Conservation (phyloP, 2,888 invertebrate genomes). For the Papilio elwesi region DNA sequence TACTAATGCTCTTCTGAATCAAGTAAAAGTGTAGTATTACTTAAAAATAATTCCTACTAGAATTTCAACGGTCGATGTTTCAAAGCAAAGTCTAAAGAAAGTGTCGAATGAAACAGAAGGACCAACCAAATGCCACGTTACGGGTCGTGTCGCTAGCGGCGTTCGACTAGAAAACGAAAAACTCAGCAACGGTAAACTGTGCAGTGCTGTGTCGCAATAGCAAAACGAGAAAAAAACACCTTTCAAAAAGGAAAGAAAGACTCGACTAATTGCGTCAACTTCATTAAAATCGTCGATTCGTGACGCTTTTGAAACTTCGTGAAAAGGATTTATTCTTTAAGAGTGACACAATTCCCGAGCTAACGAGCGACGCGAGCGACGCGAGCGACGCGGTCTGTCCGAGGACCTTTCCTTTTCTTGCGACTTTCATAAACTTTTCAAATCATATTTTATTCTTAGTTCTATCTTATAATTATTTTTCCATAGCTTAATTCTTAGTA, state of each 20-base stretch:
- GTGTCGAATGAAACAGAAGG: neutral
- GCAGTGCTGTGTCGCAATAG: slow-evolving; percentile 12
- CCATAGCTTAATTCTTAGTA: neutral
- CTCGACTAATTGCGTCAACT: slow-evolving; percentile 30
- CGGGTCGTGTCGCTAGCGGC: neutral
- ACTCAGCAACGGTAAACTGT: slow-evolving; percentile 14
- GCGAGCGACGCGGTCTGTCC: too few relatives aligned
- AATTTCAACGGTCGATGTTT: neutral
- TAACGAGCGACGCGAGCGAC: slow-evolving; percentile 35
- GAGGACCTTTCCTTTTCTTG: slow-evolving; percentile 19
- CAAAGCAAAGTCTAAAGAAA: neutral
- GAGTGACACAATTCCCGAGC: slow-evolving; percentile 28
- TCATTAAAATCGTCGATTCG: slow-evolving; percentile 33
- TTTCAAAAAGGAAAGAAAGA: slow-evolving; percentile 19
- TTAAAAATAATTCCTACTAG: neutral
- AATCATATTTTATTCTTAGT: slow-evolving; percentile 14
- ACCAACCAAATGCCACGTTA: neutral
- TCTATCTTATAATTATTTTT: neutral
- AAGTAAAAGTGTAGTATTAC: too few relatives aligned
- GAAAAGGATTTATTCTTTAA: slow-evolving; percentile 38
- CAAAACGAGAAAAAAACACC: slow-evolving; percentile 19
- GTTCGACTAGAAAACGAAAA: slow-evolving; percentile 6
- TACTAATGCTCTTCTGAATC: too few relatives aligned
- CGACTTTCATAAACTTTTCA: slow-evolving; percentile 30
- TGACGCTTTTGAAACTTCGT: slow-evolving; percentile 24